A percentile compares a stretch with the other conserved stretches of the same genome.
Evolutionary conservation across 2,113 vertebrate species (phyloP).

Genomic region (Emydocephalus ijimae): DNA sequence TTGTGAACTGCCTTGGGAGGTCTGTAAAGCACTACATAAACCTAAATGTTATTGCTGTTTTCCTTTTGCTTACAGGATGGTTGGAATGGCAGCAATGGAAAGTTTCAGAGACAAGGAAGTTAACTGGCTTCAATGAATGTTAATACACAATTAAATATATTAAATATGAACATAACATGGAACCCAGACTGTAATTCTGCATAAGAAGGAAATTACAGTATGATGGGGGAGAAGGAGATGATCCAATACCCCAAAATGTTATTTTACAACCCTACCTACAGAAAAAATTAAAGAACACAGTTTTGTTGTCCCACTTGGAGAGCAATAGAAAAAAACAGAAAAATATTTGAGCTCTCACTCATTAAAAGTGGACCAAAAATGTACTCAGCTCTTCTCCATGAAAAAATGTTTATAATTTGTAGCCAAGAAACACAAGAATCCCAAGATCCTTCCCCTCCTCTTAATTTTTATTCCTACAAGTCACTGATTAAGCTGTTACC

Average conservation of each 20-base stretch:
- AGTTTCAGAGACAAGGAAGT: background rate
- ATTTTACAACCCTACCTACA: slow-evolving; percentile 29
- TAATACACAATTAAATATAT: background rate
- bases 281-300: slow-evolving; percentile 31
- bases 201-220: slow-evolving; percentile 7
- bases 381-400: slow-evolving; percentile 47
- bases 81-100: background rate
- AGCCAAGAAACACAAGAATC: slow-evolving; percentile 64
- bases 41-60: background rate
- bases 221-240: slow-evolving; percentile 8
- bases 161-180: background rate
- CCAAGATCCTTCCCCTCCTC: slow-evolving; percentile 50
- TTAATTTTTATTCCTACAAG: slow-evolving; percentile 57
- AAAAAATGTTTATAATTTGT: slow-evolving; percentile 57
- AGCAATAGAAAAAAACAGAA: slow-evolving; percentile 39
- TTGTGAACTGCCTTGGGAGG: background rate
- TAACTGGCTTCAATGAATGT: background rate
- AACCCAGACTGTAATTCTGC: rapidly evolving
- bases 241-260: background rate
- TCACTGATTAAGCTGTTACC: slow-evolving; percentile 54
- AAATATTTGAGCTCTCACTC: slow-evolving; percentile 52
- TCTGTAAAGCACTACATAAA: background rate
- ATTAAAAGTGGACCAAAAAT: slow-evolving; percentile 56
- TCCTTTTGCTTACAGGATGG: background rate
- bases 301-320: slow-evolving; percentile 47